These are phyloP conservation scores for Mastomys natalensis DNA, from an alignment of 2,113 vertebrate species.

Conservation along the genomic window DNA sequence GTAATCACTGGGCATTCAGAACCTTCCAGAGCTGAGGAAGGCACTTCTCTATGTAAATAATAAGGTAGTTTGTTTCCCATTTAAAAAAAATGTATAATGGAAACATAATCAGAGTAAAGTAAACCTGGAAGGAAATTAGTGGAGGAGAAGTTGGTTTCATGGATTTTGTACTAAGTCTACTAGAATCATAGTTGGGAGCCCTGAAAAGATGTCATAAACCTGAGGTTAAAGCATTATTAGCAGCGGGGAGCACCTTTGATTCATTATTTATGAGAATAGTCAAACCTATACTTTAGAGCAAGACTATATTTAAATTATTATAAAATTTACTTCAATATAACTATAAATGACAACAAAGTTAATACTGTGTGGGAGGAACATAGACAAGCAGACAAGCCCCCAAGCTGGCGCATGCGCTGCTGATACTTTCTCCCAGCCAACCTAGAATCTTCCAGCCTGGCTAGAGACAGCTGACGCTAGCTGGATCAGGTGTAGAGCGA, in stretches of 20 bases:
- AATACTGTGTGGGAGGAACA: not conserved
- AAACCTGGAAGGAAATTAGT: not conserved
- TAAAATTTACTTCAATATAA: not conserved
- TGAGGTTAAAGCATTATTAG: not conserved
- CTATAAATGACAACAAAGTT: not conserved
- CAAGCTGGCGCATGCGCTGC: too few species aligned
- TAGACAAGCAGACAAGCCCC: too few species aligned
- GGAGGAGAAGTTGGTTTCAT: not conserved
- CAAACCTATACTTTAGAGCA: not conserved
- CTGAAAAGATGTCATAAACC: not conserved
- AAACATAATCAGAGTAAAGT: not conserved
- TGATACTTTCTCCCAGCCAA: too few species aligned
- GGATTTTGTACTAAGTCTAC: not conserved
- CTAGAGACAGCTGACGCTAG: too few species aligned
- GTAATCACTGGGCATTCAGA: not conserved
- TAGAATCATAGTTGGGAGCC: not conserved
- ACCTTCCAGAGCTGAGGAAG: not conserved
- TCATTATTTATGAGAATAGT: not conserved
- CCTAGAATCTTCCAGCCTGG: too few species aligned
- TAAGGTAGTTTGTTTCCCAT: too few species aligned
- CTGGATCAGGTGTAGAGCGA: too few species aligned
- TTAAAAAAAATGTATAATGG: not conserved
- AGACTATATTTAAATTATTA: not conserved
- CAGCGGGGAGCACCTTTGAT: too few species aligned
- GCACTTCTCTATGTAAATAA: not conserved